phyloP scores from a whole-genome alignment of 2,888 invertebrate genomes.

The Chaetoderma sp. region DNA sequence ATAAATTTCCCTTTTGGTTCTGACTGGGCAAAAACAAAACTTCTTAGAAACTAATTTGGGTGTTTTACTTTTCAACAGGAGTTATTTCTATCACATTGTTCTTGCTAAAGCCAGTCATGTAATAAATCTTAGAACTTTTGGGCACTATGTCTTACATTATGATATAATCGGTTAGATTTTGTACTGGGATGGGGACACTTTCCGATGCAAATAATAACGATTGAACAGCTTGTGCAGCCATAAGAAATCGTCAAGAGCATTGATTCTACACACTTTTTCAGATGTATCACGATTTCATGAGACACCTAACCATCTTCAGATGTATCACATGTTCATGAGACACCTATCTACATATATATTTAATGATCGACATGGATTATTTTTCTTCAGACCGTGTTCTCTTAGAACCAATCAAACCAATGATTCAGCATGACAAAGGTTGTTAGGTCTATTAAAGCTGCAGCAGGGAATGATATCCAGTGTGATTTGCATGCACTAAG shows the following conservation, averaged over 20 bases:
- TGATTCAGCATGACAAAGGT: conserved; percentile 19
- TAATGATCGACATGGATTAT: conserved; percentile 15
- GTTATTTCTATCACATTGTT: conserved; percentile 8
- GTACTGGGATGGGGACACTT: not conserved
- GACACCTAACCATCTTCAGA: too few relatives aligned
- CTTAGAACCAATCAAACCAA: conserved; percentile 2
- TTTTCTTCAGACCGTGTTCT: not conserved
- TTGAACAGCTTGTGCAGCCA: not conserved
- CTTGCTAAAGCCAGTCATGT: not conserved
- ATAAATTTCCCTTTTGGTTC: conserved; percentile 1
- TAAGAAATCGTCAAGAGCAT: conserved; percentile 7
- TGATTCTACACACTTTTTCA: not conserved
- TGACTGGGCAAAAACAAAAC: conserved; percentile 14
- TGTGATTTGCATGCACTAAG: conserved; percentile 17
- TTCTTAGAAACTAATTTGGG: conserved; percentile 5
- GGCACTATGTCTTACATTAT: not conserved
- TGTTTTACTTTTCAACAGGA: not conserved
- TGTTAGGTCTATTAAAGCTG: not conserved
- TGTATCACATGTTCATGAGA: too few relatives aligned
- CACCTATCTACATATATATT: too few relatives aligned
- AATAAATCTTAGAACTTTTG: not conserved
- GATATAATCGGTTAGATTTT: conserved; percentile 11
- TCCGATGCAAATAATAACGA: conserved; percentile 8
- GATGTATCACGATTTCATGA: conserved; percentile 3
- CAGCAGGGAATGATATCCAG: not conserved